Conservation (phyloP, 37 sponge, comb jelly and placozoan species). For the Ephydatia muelleri region DNA sequence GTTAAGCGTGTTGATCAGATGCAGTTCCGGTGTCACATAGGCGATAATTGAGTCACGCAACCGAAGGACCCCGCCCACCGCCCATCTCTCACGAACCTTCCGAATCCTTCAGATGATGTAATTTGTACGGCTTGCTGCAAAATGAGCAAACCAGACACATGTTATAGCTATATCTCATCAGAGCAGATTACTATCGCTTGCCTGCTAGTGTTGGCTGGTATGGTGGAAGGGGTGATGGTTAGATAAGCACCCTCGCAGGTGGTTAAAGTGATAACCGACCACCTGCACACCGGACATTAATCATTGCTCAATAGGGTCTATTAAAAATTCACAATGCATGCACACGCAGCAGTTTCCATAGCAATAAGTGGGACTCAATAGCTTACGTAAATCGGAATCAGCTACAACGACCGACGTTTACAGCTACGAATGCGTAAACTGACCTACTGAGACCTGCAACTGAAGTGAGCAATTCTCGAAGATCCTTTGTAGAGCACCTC, state of each 20-base stretch:
- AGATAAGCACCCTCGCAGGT: conserved; percentile 10
- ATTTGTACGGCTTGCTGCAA: conserved; percentile 18
- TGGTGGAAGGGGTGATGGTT: conserved; percentile 29
- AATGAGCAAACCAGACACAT: neutral
- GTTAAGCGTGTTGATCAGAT: neutral
- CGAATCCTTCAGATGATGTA: conserved; percentile 5
- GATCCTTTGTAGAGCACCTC: conserved; percentile 37
- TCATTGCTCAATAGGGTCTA: neutral
- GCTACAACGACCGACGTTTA: neutral
- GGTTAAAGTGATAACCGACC: conserved; percentile 25
- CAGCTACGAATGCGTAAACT: conserved; percentile 5
- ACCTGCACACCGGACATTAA: conserved; percentile 7
- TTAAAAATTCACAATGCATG: neutral
- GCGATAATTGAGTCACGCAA: neutral
- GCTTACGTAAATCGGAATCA: neutral
- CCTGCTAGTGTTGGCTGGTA: conserved; percentile 41
- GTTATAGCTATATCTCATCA: no score
- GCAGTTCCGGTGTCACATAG: neutral
- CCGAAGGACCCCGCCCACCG: no score
- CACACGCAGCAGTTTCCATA: neutral
- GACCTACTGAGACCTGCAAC: conserved; percentile 61
- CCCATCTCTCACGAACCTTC: neutral
- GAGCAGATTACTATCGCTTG: neutral
- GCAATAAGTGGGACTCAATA: neutral
- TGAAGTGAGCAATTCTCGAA: conserved; percentile 55